Evolutionary conservation across 2,888 invertebrate species (phyloP).

Genomic region (Ochlodes sylvanus): DNA sequence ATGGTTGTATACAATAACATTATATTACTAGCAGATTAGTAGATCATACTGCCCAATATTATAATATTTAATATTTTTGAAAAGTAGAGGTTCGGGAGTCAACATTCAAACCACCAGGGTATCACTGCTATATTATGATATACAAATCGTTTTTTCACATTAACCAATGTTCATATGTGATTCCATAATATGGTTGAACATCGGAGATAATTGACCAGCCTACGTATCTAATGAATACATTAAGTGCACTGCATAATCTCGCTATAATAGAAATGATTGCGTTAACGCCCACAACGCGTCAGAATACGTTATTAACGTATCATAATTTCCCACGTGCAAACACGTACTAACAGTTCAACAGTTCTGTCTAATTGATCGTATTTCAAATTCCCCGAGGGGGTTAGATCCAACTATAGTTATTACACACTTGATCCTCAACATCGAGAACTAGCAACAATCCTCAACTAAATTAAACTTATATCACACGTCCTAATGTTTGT

Average conservation of each 20-base stretch:
- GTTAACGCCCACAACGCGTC: constrained; percentile 5
- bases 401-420: constrained; percentile 51
- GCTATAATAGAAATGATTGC: constrained; percentile 22
- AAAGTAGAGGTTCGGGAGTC: too few species aligned
- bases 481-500: constrained; percentile 44
- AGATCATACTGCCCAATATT: too few species aligned
- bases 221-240: neutral
- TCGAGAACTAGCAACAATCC: constrained; percentile 42
- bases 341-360: constrained; percentile 43
- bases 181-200: neutral
- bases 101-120: too few species aligned
- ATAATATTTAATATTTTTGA: too few species aligned
- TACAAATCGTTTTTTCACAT: too few species aligned
- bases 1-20: neutral
- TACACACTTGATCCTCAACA: constrained; percentile 40
- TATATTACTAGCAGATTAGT: neutral
- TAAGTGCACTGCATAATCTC: constrained; percentile 15
- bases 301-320: constrained; percentile 35
- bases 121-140: too few species aligned
- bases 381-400: constrained; percentile 56
- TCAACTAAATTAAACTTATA: constrained; percentile 55
- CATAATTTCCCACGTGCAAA: constrained; percentile 50
- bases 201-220: neutral
- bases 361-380: constrained; percentile 64
- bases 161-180: too few species aligned